Base-by-base conservation (phyloP, 2,797 vertebrate genomes). In the Pseudochaenichthys georgianus region DNA sequence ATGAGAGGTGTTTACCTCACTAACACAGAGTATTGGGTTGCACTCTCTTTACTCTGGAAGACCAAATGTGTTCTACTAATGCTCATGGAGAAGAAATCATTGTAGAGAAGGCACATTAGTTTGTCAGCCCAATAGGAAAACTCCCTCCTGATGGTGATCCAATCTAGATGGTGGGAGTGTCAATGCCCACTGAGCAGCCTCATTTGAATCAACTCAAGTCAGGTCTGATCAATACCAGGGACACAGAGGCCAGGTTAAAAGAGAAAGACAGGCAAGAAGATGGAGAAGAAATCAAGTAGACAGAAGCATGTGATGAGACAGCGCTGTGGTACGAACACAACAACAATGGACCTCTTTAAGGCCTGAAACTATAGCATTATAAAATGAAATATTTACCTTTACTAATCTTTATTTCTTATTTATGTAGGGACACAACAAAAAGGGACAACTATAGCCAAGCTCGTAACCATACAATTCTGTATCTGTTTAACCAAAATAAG, bases 131-230 rank as follows among this genome's bases (percentile, higher is more conserved):
- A 88, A 91, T 89, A 92, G 82, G 89, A 84, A 92, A 92, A 87
- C 67, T 73, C 72, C 81, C 73, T 78, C 46, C 84, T 78, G 78
- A 84, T 77, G 63, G 77, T 82, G 78, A 92, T 89, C 87, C 82
- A 89, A 88, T 93, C 88, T 87, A 82, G 80, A 75, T 52, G 53
- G 83, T 74, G 75, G 82, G 71, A 89, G 80, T 78, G 86, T 85
- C 82, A 58, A 64, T 59, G 72, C 71, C 82, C 75, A 86, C 68
- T 87, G 87, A 91, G 84, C 86, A 89, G 83, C 78, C 89, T 89
- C 86, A 91, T 92, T 92, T 89, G 83, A 91, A 92, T 93, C 87
- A 91, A 88, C 68, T 89, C 82, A 81, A 74, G 92, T 90, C 93
- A 92, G 66, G 75, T 90, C 71, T 84, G 86, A 93, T 93, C 82